A percentile compares a stretch with the other conserved stretches of the same genome.
Conservation (phyloP, 2,888 invertebrate genomes). For the Leucophora obtusa region DNA sequence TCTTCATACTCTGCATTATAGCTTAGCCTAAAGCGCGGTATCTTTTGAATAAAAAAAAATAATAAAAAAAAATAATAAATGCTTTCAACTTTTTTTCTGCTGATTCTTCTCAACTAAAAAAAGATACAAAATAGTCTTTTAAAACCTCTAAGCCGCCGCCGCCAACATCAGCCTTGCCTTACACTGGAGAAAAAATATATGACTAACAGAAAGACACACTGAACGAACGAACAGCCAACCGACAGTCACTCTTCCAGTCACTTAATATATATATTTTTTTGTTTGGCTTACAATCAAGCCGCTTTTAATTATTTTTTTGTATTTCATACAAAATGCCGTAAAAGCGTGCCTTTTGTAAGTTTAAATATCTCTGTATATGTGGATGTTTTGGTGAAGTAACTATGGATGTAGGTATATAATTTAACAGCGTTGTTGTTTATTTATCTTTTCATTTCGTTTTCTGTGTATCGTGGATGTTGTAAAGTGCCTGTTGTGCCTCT, state of each 20-base stretch:
- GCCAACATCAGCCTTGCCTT: constrained; percentile 44
- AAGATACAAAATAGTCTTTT: constrained; percentile 56
- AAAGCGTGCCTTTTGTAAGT: constrained; percentile 60
- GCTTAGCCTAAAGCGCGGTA: constrained; percentile 52
- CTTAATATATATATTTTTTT: constrained; percentile 29
- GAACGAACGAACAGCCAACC: constrained; percentile 22
- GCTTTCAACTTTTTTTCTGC: constrained; percentile 56
- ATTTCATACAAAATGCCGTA: constrained; percentile 52
- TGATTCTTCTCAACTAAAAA: constrained; percentile 53
- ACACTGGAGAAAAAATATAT: constrained; percentile 6
- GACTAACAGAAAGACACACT: neutral
- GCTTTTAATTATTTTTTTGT: constrained; percentile 42
- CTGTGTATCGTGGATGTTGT: constrained; percentile 32
- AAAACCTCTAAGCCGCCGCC: constrained; percentile 50
- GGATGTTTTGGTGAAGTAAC: neutral
- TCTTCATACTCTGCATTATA: constrained; percentile 28
- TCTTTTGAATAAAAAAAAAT: constrained; percentile 48
- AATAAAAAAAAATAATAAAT: constrained; percentile 50
- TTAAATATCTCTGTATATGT: neutral
- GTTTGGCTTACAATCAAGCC: constrained; percentile 55
- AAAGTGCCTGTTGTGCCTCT: constrained; percentile 31
- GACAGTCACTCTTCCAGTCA: constrained; percentile 47
- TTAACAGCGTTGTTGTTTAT: constrained; percentile 26
- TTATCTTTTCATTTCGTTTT: constrained; percentile 46
- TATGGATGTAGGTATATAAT: neutral